These are phyloP conservation scores for Zosterops lateralis DNA, from an alignment of 2,113 vertebrate species.

Conservation along the genomic window DNA sequence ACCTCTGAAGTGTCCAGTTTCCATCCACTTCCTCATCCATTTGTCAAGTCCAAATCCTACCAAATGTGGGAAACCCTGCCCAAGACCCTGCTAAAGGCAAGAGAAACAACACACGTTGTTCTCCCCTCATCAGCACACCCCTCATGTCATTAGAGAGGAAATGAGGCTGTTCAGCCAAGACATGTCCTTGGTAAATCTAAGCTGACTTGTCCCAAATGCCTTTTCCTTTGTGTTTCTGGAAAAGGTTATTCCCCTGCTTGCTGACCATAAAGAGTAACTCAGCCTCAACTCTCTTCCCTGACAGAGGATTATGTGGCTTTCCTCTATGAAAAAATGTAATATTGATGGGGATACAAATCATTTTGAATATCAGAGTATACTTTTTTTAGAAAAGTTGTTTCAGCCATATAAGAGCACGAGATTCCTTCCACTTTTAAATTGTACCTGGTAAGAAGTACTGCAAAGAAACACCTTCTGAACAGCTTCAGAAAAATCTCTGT, in stretches of 20 bases:
- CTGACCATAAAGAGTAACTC: neutral
- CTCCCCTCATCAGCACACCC: neutral
- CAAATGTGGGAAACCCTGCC: neutral
- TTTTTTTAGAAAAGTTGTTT: neutral
- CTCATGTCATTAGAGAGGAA: neutral
- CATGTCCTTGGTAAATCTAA: neutral
- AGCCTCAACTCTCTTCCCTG: neutral
- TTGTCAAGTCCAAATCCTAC: neutral
- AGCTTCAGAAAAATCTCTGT: slow-evolving; percentile 4
- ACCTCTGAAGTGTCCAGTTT: neutral
- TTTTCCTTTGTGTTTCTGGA: neutral
- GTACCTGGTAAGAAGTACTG: neutral
- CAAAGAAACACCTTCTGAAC: neutral
- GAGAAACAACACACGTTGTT: neutral
- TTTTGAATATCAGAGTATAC: neutral
- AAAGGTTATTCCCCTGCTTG: neutral
- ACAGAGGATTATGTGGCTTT: neutral
- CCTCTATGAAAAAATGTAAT: neutral
- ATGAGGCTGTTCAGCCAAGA: neutral
- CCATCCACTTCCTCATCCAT: neutral
- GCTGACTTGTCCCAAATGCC: neutral
- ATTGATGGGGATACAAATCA: neutral
- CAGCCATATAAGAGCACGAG: neutral
- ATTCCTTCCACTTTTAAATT: neutral
- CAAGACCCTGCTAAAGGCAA: neutral